Conservation (phyloP, 2,113 vertebrate genomes). For the Lamprologus ornatipinnis region DNA sequence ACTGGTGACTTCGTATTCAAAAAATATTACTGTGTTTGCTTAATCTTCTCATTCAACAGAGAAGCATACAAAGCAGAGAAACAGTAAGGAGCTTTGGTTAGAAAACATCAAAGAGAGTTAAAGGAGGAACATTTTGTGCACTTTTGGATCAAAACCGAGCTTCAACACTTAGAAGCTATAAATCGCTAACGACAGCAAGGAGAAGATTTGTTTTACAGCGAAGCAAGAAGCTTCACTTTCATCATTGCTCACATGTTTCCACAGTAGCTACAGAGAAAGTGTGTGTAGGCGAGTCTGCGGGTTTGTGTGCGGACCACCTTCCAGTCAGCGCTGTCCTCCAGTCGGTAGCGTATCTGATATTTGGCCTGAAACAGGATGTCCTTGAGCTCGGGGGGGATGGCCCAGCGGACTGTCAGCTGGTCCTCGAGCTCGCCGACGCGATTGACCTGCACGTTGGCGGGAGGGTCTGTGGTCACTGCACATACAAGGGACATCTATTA, state of each 20-base stretch:
- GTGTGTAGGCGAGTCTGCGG: not conserved
- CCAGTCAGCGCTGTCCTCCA: conserved; percentile 92
- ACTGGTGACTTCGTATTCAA: not conserved
- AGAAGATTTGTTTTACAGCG: not conserved
- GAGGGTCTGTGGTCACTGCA: conserved; percentile 91
- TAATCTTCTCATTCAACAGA: not conserved
- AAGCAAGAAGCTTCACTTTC: not conserved
- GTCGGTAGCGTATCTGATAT: conserved; percentile 95
- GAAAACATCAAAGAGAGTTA: conserved; percentile 5
- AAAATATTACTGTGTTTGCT: not conserved
- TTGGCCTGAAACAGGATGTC: conserved; percentile 96
- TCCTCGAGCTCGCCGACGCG: conserved; percentile 88
- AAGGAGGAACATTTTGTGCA: not conserved
- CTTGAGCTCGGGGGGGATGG: conserved; percentile 84
- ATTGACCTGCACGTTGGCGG: conserved; percentile 84
- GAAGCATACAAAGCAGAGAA: not conserved
- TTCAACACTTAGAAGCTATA: not conserved
- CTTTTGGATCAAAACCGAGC: not conserved
- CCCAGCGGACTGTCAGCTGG: conserved; percentile 92
- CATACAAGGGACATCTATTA: not conserved
- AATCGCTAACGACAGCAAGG: not conserved
- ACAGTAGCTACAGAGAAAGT: not conserved
- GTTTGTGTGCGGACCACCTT: conserved; percentile 72
- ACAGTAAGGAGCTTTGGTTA: not conserved
- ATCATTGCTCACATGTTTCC: not conserved